These are phyloP conservation scores for Melipona beecheii DNA, from an alignment of 2,888 invertebrate species.

Conservation along the genomic window DNA sequence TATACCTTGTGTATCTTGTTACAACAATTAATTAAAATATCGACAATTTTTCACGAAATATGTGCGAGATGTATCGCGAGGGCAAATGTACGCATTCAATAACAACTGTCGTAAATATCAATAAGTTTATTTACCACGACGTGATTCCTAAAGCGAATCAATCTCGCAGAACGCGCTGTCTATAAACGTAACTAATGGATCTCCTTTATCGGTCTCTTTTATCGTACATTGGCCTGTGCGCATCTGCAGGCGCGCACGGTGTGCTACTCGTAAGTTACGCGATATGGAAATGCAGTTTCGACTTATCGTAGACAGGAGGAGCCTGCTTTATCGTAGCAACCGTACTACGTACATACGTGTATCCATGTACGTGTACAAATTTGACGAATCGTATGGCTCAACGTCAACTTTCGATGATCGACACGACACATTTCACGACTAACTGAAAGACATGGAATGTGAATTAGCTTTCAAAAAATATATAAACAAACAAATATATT, in stretches of 20 bases:
- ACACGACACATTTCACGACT: not conserved
- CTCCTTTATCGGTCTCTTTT: constrained; percentile 29
- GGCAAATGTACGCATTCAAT: not conserved
- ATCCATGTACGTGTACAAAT: not conserved
- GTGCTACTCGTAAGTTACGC: constrained; percentile 55
- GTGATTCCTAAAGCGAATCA: constrained; percentile 37
- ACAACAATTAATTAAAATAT: no score
- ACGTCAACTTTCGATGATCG: not conserved
- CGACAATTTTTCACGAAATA: no score
- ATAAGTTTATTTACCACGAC: constrained; percentile 25
- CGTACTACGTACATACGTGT: not conserved
- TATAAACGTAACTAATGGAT: constrained; percentile 70
- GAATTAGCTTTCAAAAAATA: not conserved
- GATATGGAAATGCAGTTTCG: constrained; percentile 54
- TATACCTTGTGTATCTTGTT: no score
- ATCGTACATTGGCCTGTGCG: constrained; percentile 37
- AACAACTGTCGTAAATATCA: constrained; percentile 1
- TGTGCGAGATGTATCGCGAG: not conserved
- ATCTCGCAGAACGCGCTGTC: constrained; percentile 49
- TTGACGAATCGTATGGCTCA: not conserved
- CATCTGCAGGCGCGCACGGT: constrained; percentile 31
- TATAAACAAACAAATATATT: no score
- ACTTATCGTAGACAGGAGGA: constrained; percentile 34
- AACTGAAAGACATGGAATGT: not conserved
- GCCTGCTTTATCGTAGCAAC: constrained; percentile 46